Percentiles rank a stretch among this genome's conserved stretches.
phyloP scores from a whole-genome alignment of 2,113 vertebrate genomes.

The Nycticorax nycticorax region DNA sequence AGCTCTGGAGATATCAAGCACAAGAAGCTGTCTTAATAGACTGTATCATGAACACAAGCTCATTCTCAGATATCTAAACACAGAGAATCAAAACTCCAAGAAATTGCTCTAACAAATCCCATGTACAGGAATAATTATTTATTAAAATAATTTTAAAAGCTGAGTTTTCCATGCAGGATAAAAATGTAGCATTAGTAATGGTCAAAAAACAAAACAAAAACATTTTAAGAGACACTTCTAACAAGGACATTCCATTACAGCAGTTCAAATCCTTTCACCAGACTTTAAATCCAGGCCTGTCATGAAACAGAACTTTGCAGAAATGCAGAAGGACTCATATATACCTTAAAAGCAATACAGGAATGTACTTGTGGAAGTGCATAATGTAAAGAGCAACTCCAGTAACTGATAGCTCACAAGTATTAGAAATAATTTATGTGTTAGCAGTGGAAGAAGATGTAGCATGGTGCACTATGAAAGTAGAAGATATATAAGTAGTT shows the following conservation, averaged over 20 bases:
- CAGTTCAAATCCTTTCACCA: neutral
- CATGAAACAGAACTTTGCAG: neutral
- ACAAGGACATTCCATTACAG: neutral
- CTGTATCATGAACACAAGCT: neutral
- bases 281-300: neutral
- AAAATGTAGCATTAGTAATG: neutral
- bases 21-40: neutral
- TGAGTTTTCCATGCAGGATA: neutral
- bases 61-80: neutral
- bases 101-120: neutral
- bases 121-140: neutral
- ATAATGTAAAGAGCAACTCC: neutral
- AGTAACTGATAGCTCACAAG: neutral
- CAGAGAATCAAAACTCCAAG: neutral
- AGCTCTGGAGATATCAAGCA: neutral
- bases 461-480: neutral
- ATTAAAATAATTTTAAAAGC: neutral
- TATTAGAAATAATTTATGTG: neutral
- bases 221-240: neutral
- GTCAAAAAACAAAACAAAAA: neutral
- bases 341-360: neutral
- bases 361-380: neutral
- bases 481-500: neutral
- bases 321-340: neutral
- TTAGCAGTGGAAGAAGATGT: neutral